Evolutionary conservation across 2,797 vertebrate species (phyloP), one percentile per base, ranked within the genome.

Genomic region (Carcharodon carcharias): DNA sequence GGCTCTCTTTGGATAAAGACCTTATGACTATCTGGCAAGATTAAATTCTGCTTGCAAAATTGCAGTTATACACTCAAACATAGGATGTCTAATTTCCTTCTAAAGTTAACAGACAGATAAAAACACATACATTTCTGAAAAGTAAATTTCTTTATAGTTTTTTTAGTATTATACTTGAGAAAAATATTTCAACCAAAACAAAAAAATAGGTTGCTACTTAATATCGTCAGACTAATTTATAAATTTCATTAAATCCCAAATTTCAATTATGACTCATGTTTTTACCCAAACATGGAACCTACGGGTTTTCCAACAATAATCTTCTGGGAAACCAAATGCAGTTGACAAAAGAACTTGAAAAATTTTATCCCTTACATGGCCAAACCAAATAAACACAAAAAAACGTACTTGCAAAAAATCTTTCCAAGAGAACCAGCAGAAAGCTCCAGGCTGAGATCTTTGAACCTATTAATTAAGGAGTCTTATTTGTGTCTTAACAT

Each of bases 231-330:
- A 58, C 54, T 35, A 58, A 89, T 89, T 31, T 14, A 89, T 58
- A 89, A 12, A 58, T 89, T 31, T 31, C 54, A 89, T 89, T 56
- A 89, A 56, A 67, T 94, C 50, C n/a, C 91, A 94, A 65, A 94
- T 94, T 94, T 94, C 91, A 94, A 63, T 23, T 18, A 40, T 40
- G 31, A 21, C 58, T 65, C 56, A 21, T 40, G n/a, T 21, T 92
- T 89, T 63, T 63, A 21, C 4, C 61, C 14, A 92, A 26, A 94
- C 35, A 65, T 94, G 65, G 26, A 67, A 67, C 7, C 14, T 28
- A 40, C 54, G 94, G n/a, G 54, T 40, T 35, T 65, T 94, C 26
- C 63, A 94, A 94, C n/a, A 67, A 94, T 26, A 58, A 61, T 89
- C 3, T 35, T 35, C 3, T 85, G 45, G 45, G 3, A 85, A 9